These are phyloP conservation scores for Drosophila pruinosa DNA, from an alignment of 1,140 invertebrate genomes.

Conservation along the genomic window DNA sequence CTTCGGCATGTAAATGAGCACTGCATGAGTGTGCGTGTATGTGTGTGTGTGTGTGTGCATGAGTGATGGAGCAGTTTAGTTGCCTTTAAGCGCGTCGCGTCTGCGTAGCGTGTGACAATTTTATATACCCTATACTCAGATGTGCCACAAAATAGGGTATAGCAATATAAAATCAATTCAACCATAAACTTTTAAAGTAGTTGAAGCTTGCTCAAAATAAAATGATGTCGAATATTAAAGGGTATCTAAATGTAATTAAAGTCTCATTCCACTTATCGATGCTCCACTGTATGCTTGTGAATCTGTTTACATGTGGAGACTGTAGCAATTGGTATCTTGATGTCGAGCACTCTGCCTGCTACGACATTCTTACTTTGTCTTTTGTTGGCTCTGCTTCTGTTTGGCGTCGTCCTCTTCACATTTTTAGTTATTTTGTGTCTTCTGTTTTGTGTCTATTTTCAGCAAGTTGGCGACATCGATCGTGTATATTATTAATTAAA, in stretches of 20 bases:
- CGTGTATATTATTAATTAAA: slow-evolving; percentile 72
- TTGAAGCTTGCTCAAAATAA: too few relatives aligned
- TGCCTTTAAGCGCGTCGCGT: slow-evolving; percentile 50
- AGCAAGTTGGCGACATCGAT: slow-evolving; percentile 66
- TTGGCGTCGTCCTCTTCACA: not conserved
- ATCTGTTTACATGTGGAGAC: not conserved
- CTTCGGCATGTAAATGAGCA: slow-evolving; percentile 68
- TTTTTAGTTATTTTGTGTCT: slow-evolving; percentile 33
- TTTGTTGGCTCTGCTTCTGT: not conserved
- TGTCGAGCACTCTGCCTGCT: not conserved
- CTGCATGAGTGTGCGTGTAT: not conserved
- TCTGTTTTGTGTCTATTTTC: slow-evolving; percentile 63
- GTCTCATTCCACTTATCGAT: not conserved
- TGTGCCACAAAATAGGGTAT: not conserved
- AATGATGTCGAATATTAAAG: too few relatives aligned
- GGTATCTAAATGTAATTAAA: not conserved
- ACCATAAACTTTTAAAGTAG: too few relatives aligned
- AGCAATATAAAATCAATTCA: too few relatives aligned
- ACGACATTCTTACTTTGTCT: not conserved
- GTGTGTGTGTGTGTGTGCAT: not conserved
- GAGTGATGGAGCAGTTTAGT: slow-evolving; percentile 44
- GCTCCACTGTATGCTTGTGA: not conserved
- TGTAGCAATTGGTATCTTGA: not conserved
- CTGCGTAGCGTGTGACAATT: slow-evolving; percentile 72
- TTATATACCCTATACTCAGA: slow-evolving; percentile 23